Conservation (phyloP, 2,113 vertebrate species). For the Rostratula benghalensis region DNA sequence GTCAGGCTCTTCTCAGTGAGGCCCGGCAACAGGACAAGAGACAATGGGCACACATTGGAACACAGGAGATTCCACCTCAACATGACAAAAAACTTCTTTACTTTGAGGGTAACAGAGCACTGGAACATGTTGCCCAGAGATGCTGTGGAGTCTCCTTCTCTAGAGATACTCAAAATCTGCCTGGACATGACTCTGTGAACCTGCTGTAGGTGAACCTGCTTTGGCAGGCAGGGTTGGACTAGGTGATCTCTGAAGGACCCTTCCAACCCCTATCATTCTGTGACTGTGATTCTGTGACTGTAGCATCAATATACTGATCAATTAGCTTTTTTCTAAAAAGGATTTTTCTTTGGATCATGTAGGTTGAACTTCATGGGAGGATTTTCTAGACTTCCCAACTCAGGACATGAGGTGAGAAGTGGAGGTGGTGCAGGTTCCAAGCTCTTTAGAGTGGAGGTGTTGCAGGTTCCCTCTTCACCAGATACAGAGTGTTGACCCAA, state of each 20-base stretch:
- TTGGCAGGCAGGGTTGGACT: background rate
- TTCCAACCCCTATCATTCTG: background rate
- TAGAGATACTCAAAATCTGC: background rate
- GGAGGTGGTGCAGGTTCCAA: no score
- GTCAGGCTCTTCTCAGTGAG: background rate
- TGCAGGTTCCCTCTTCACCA: rapidly evolving
- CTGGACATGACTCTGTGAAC: background rate
- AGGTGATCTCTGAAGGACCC: background rate
- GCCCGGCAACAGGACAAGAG: background rate
- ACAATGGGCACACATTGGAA: background rate
- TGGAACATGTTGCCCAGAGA: background rate
- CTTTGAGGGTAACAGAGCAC: background rate
- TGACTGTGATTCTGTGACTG: background rate
- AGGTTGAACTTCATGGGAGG: background rate
- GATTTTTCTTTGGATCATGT: background rate
- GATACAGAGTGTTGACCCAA: background rate
- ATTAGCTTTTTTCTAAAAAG: background rate
- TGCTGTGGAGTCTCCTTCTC: background rate
- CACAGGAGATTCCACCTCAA: background rate
- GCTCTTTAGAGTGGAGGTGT: rapidly evolving
- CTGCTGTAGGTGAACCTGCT: background rate
- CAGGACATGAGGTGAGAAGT: background rate
- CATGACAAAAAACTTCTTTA: background rate
- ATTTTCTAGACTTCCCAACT: background rate
- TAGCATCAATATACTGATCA: background rate